A percentile compares a stretch with the other conserved stretches of the same genome.
Evolutionary conservation across 2,113 vertebrate species (phyloP).

Genomic region (Gasterosteus nipponicus): DNA sequence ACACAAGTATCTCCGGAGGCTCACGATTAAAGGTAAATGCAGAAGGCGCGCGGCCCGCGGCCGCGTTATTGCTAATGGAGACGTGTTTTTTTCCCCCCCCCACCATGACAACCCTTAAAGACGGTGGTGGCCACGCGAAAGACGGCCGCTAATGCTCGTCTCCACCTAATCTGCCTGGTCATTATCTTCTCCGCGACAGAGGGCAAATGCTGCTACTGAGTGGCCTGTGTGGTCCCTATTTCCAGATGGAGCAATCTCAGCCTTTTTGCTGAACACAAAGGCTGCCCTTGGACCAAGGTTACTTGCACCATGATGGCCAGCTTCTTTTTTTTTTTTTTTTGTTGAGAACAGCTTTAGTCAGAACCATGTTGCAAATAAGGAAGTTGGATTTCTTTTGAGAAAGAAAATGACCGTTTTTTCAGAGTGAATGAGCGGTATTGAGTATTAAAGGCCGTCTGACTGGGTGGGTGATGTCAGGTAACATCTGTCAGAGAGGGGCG

Average conservation of each 20-base stretch:
- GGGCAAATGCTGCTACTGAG: conserved; percentile 62
- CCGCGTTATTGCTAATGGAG: conserved; percentile 13
- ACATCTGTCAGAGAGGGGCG: conserved; percentile 69
- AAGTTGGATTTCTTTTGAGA: conserved; percentile 45
- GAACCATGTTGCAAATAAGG: conserved; percentile 33
- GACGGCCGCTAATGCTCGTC: conserved; percentile 53
- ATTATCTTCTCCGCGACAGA: conserved; percentile 65
- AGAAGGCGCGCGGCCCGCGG: conserved; percentile 16
- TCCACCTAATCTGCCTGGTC: conserved; percentile 61
- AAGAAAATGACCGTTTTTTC: conserved; percentile 41
- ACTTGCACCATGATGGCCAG: conserved; percentile 54
- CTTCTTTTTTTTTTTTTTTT: conserved; percentile 23
- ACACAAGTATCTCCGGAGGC: conserved; percentile 50
- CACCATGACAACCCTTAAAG: conserved; percentile 62
- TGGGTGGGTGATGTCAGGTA: conserved; percentile 74
- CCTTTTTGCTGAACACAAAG: conserved; percentile 65
- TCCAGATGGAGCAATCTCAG: conserved; percentile 60
- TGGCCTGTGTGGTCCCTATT: conserved; percentile 49
- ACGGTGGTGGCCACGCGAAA: conserved; percentile 26
- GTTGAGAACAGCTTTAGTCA: conserved; percentile 39
- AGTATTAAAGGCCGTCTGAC: conserved; percentile 65
- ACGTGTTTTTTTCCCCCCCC: conserved; percentile 9
- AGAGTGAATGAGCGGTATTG: conserved; percentile 46
- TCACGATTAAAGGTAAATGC: conserved; percentile 46
- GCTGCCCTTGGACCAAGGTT: conserved; percentile 75